Evolutionary conservation across 2,797 vertebrate species (phyloP).

Genomic region (Melanotaenia trifasciata): DNA sequence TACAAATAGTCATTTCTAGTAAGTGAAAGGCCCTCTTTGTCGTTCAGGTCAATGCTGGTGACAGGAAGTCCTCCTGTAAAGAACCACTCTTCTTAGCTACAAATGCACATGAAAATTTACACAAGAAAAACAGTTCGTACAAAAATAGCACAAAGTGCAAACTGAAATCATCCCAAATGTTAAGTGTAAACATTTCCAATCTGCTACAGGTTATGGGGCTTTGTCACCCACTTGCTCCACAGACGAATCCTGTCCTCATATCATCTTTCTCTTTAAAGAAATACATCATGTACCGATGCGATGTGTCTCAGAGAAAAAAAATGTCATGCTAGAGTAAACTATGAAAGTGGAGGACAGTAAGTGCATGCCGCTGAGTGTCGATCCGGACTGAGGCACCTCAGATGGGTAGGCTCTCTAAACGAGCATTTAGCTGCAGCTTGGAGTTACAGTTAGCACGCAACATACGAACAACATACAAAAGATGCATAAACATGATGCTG

Average conservation of each 20-base stretch:
- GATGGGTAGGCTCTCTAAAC: slow-evolving; percentile 6
- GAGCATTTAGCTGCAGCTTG: slow-evolving; percentile 53
- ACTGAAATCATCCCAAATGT: slow-evolving; percentile 62
- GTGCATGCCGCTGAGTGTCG: slow-evolving; percentile 38
- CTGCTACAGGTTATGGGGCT: slow-evolving; percentile 75
- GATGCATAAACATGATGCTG: slow-evolving; percentile 51
- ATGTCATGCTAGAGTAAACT: slow-evolving; percentile 47
- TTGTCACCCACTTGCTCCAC: slow-evolving; percentile 6
- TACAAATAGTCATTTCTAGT: slow-evolving; percentile 59
- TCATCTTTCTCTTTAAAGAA: slow-evolving; percentile 34
- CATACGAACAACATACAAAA: slow-evolving; percentile 31
- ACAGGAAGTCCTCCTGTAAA: slow-evolving; percentile 59
- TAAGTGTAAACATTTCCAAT: slow-evolving; percentile 81
- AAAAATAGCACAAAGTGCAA: slow-evolving; percentile 71
- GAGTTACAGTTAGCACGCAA: slow-evolving; percentile 35
- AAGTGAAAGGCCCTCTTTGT: slow-evolving; percentile 23
- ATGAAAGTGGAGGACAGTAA: slow-evolving; percentile 34
- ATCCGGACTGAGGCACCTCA: slow-evolving; percentile 56
- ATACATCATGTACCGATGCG: slow-evolving; percentile 9
- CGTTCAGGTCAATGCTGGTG: slow-evolving; percentile 79
- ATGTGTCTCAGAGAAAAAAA: slow-evolving; percentile 15
- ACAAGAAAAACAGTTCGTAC: slow-evolving; percentile 63
- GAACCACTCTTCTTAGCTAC: slow-evolving; percentile 63
- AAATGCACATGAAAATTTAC: slow-evolving; percentile 56
- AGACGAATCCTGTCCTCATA: slow-evolving; percentile 24